Evolutionary conservation across 30 jellyfish, hydroid and myxozoan genomes (phyloP).

Genomic region (Chironex yamaguchii): DNA sequence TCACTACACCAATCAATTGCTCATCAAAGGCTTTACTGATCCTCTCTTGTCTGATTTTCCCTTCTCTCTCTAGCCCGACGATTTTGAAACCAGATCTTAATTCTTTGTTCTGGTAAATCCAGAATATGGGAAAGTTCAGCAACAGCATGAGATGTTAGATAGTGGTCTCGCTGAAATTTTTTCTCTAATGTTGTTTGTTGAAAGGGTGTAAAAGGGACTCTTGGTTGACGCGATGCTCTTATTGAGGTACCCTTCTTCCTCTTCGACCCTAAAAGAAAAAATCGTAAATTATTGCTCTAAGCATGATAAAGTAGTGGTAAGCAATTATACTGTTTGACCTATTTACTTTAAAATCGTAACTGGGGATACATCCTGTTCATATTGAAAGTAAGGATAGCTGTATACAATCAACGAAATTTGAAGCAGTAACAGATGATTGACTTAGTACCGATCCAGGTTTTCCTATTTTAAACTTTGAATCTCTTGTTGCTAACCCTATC

Average conservation of each 20-base stretch:
- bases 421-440: too few species aligned
- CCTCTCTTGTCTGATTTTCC: slow-evolving; percentile 53
- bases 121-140: slow-evolving; percentile 58
- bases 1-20: not conserved
- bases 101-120: slow-evolving; percentile 74
- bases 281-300: not conserved
- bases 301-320: too few species aligned
- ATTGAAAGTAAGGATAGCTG: too few species aligned
- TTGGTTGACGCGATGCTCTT: slow-evolving; percentile 83
- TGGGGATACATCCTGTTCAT: too few species aligned
- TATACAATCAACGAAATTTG: too few species aligned
- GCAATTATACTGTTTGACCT: too few species aligned
- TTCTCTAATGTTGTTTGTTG: slow-evolving; percentile 81
- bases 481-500: too few species aligned
- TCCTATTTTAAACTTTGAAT: too few species aligned
- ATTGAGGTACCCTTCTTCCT: slow-evolving; percentile 42
- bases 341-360: too few species aligned
- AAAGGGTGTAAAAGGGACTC: slow-evolving; percentile 80
- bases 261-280: slow-evolving; percentile 62
- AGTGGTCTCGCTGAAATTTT: slow-evolving; percentile 66
- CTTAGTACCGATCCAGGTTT: too few species aligned
- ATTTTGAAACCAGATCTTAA: slow-evolving; percentile 90
- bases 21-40: not conserved
- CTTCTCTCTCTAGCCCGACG: slow-evolving; percentile 88
- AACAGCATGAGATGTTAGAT: slow-evolving; percentile 62